Evolutionary conservation across 2,888 invertebrate genomes (phyloP), one percentile per base, ranked within the genome.

Genomic region (Agriopis aurantiaria): DNA sequence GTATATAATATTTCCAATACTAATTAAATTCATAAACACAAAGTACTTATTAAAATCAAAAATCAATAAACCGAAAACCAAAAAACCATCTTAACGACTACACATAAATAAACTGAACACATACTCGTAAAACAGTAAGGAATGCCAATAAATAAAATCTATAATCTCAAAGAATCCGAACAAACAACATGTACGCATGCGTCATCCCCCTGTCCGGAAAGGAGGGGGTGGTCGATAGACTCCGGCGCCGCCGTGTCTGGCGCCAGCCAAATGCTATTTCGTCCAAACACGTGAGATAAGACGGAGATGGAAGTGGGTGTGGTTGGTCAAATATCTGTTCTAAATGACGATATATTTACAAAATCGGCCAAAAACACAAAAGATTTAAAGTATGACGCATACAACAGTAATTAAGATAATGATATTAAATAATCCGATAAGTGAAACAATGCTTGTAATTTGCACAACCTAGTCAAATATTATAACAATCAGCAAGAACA

Each of bases 181-280:
- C 86, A 91, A 91, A 91, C 90, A 91, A 86, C 71, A 9, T 64
- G 2, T 17, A 78, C 92, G 91, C 91, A 90, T 89, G 91, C 88
- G 88, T 72, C 61, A 62, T n/a, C 58, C 59, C 73, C 80, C 77
- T 72, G 75, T 57, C 45, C 6, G 6, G 46, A 49, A 53, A 11
- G 49, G 71, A 72, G 77, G 83, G 79, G 79, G 79, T 77, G 78
- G 86, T 91, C 92, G 87, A 91, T 91, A 84, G 63, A 92, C 92
- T 92, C 93, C 76, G 92, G 93, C 93, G 93, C 92, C 93, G 91
- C 71, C 76, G 49, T 81, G 92, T 93, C 92, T 93, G 91, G 89
- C 89, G 89, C 89, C 90, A 78, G 75, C 78, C 73, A 61, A 69
- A 57, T 33, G 68, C 73, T 67, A 65, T 78, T 80, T 76, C 77